phyloP scores from a whole-genome alignment of 2,113 vertebrate genomes.

The Jaculus jaculus region DNA sequence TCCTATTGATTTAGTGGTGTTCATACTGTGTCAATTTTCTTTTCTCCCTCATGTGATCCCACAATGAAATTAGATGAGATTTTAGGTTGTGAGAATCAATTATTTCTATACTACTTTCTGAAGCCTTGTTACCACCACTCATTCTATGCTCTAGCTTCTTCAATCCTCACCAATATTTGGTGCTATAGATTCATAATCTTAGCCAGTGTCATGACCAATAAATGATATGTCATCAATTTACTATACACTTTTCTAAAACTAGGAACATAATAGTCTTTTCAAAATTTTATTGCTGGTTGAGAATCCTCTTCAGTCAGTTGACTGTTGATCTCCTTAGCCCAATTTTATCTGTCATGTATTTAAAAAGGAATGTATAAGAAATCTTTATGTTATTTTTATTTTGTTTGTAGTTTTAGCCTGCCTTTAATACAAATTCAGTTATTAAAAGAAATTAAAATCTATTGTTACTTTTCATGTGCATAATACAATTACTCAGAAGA shows the following conservation, averaged over 20 bases:
- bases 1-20: background rate
- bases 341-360: background rate
- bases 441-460: background rate
- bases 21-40: background rate
- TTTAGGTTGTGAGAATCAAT: background rate
- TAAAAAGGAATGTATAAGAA: slow-evolving; percentile 26
- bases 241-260: background rate
- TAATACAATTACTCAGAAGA: background rate
- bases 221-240: background rate
- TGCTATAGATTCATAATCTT: background rate
- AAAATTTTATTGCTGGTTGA: background rate
- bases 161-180: background rate
- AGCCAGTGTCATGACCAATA: background rate
- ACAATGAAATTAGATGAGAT: background rate
- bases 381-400: background rate
- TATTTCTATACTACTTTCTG: background rate
- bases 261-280: background rate
- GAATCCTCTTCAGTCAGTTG: background rate
- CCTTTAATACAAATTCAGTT: background rate
- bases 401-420: background rate
- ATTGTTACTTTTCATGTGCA: slow-evolving; percentile 4
- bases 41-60: slow-evolving; percentile 7
- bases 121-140: background rate
- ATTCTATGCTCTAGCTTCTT: background rate
- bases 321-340: background rate